A percentile compares a stretch with the other conserved stretches of the same genome.
Conservation (phyloP, 2,888 invertebrate genomes). For the Hirtodrosophila confusa region DNA sequence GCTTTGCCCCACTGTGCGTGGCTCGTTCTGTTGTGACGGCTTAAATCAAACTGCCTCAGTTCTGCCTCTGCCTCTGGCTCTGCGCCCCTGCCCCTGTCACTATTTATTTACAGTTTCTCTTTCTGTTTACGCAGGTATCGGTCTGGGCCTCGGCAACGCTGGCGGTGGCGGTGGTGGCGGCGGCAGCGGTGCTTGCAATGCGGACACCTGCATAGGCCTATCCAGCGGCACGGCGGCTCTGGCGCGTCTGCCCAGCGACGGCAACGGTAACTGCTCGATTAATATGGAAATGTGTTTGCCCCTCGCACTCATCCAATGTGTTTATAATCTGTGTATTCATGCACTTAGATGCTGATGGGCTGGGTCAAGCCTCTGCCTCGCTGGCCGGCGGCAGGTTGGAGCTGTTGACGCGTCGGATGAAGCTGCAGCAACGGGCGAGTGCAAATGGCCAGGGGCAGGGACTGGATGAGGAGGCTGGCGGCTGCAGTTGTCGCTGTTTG, state of each 20-base stretch:
- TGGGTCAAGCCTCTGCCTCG: slow-evolving; percentile 57
- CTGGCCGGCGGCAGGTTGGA: slow-evolving; percentile 64
- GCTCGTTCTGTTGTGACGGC: slow-evolving; percentile 63
- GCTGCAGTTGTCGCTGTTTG: slow-evolving; percentile 91
- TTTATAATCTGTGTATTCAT: slow-evolving; percentile 32
- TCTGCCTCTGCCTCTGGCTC: slow-evolving; percentile 2
- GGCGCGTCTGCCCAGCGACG: slow-evolving; percentile 62
- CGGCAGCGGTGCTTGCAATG: slow-evolving; percentile 78
- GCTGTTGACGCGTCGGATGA: slow-evolving; percentile 69
- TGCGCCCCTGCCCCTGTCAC: background rate
- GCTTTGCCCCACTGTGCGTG: slow-evolving; percentile 10
- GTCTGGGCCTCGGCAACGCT: slow-evolving; percentile 18
- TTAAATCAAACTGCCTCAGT: slow-evolving; percentile 56
- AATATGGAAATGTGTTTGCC: slow-evolving; percentile 58
- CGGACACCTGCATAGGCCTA: slow-evolving; percentile 84
- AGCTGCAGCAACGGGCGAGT: slow-evolving; percentile 46
- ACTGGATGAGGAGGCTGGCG: slow-evolving; percentile 56
- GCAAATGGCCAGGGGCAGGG: slow-evolving; percentile 10
- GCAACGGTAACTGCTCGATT: slow-evolving; percentile 80
- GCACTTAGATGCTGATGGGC: slow-evolving; percentile 49
- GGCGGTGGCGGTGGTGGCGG: slow-evolving; percentile 47
- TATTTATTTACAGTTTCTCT: slow-evolving; percentile 40
- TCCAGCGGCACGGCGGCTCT: slow-evolving; percentile 84
- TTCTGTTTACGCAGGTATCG: slow-evolving; percentile 65
- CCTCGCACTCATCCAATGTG: slow-evolving; percentile 22